Evolutionary conservation across 2,113 vertebrate genomes (phyloP), one percentile per base, ranked within the genome.

Genomic region (Pleuronectes platessa): DNA sequence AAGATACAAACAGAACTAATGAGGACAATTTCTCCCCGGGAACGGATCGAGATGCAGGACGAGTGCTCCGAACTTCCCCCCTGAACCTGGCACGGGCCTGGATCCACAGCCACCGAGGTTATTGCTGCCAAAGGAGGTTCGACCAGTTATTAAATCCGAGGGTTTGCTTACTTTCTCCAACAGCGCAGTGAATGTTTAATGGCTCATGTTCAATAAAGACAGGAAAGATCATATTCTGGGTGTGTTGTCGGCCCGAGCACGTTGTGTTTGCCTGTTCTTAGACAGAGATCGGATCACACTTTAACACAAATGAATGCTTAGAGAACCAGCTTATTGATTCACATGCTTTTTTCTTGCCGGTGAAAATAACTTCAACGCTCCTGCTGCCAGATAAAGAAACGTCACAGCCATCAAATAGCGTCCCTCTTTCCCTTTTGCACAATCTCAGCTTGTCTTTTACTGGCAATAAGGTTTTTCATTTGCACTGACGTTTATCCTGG

Each of bases 1-100:
- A n/a, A 24, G 65, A 64, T n/a, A 31, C 49, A 60, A 35, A 61
- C 37, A 18, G 5, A 82, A 60, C 53, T 73, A 71, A 75, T 37
- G 4, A 1, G 14, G 62, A 53, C 40, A 49, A 23, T 58, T 66
- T 26, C 13, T 17, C 20, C 20, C 51, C 23, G 2, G 37, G 31
- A 35, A 7, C 0, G 27, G 37, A 62, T 13, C 10, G 15, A 40
- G 35, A 35, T 20, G 27, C 10, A 4, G 59, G 27, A 35, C 27
- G 20, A 14, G 31, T 11, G 58, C 24, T 60, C 14, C 58, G 12
- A 60, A 60, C 26, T 11, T 10, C 58, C 24, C 58, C 26, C 58
- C 58, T 3, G 59, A 37, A 35, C 59, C 5, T 37, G 35, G 18
- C 11, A 3, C 59, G n/a, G 59, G 3, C 18, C 27, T 2, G n/a